Conservation (phyloP, 1,140 invertebrate species). For the Eueides isabella region DNA sequence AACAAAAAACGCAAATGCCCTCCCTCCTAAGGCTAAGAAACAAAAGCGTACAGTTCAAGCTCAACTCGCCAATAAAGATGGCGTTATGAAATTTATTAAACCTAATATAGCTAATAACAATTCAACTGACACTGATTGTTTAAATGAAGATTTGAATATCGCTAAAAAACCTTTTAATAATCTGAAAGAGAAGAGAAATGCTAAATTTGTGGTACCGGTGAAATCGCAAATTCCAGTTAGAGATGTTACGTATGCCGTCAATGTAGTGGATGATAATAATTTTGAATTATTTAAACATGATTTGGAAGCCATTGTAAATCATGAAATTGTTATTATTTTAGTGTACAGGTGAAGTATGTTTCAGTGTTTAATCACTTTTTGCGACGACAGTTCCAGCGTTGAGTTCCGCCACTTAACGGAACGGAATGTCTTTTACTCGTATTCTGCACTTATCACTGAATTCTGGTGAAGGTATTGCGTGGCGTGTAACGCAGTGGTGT, state of each 20-base stretch:
- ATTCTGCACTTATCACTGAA: too few species aligned
- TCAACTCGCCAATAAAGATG: slow-evolving; percentile 59
- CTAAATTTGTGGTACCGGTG: slow-evolving; percentile 60
- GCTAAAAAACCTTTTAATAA: not conserved
- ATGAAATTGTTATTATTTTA: slow-evolving; percentile 48
- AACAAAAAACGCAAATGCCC: not conserved
- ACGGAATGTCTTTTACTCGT: too few species aligned
- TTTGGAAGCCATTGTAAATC: slow-evolving; percentile 2
- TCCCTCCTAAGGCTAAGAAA: not conserved
- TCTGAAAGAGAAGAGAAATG: slow-evolving; percentile 38
- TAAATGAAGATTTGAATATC: not conserved
- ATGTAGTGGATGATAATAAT: slow-evolving; percentile 42
- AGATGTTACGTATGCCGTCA: slow-evolving; percentile 49
- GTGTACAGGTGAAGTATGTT: slow-evolving; percentile 50
- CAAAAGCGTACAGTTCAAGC: slow-evolving; percentile 49
- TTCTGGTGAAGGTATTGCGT: too few species aligned
- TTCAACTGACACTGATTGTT: not conserved
- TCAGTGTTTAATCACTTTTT: too few species aligned
- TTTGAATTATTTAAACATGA: slow-evolving; percentile 9
- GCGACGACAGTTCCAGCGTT: too few species aligned
- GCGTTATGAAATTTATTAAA: slow-evolving; percentile 64
- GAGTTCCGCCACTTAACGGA: too few species aligned
- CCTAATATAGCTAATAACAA: slow-evolving; percentile 39
- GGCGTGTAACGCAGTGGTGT: too few species aligned
- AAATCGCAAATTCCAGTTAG: slow-evolving; percentile 59